Percentiles rank a stretch among this genome's conserved stretches.
These are phyloP conservation scores for Lordiphosa collinella DNA, from an alignment of 1,140 invertebrate genomes.

Conservation along the genomic window DNA sequence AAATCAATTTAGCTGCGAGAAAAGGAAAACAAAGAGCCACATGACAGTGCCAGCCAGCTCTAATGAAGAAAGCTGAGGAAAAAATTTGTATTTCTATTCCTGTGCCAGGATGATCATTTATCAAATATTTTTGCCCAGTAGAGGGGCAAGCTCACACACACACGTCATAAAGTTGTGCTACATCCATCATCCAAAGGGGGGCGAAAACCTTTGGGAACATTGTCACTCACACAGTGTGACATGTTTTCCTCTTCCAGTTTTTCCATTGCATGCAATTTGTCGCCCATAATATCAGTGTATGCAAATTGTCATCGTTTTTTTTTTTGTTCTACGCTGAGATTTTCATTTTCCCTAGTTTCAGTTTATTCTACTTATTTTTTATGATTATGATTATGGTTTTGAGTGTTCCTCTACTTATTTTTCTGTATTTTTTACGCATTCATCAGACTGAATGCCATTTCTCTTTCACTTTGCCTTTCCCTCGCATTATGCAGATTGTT, in stretches of 20 bases:
- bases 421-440: constrained; percentile 47
- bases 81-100: neutral
- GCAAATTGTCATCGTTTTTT: constrained; percentile 15
- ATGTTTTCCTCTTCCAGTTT: constrained; percentile 38
- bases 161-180: constrained; percentile 63
- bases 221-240: constrained; percentile 55
- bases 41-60: constrained; percentile 14
- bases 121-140: too few species aligned
- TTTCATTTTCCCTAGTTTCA: constrained; percentile 12
- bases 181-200: constrained; percentile 44
- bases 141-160: neutral
- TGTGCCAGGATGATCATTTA: too few species aligned
- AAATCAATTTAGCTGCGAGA: constrained; percentile 52
- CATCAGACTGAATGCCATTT: constrained; percentile 21
- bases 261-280: constrained; percentile 67
- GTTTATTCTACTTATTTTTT: constrained; percentile 43
- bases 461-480: constrained; percentile 24
- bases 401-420: constrained; percentile 41
- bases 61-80: constrained; percentile 16
- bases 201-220: constrained; percentile 23
- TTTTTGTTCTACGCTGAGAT: neutral
- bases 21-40: constrained; percentile 4
- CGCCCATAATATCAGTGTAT: constrained; percentile 64
- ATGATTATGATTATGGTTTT: constrained; percentile 63
- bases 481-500: neutral